Conservation (phyloP, 2,113 vertebrate genomes). For the Brevimyrus niger region DNA sequence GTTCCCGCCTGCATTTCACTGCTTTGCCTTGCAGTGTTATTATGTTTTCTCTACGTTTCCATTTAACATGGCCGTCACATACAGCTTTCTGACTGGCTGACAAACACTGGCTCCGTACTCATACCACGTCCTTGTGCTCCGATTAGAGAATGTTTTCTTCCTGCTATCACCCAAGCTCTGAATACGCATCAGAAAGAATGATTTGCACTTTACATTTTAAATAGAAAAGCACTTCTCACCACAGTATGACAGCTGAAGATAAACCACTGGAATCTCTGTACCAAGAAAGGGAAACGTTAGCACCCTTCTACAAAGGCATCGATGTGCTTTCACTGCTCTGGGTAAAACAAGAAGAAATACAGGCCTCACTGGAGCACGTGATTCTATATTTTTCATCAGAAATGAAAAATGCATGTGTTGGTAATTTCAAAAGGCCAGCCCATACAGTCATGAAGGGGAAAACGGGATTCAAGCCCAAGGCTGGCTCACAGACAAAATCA, state of each 20-base stretch:
- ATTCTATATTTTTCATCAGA: neutral
- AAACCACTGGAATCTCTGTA: neutral
- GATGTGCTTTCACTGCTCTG: neutral
- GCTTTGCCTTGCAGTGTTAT: neutral
- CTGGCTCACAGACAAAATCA: neutral
- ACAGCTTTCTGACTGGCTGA: neutral
- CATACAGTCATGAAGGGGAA: neutral
- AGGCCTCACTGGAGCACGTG: neutral
- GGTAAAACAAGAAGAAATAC: neutral
- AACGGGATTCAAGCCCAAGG: neutral
- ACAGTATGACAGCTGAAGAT: neutral
- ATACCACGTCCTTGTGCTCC: neutral
- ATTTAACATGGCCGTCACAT: neutral
- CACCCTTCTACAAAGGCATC: neutral
- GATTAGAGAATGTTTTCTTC: slow-evolving; percentile 1
- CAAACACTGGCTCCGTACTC: neutral
- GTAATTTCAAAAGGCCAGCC: neutral
- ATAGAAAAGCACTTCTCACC: neutral
- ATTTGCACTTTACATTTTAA: neutral
- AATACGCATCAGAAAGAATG: neutral
- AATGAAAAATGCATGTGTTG: neutral
- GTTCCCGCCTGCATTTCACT: neutral
- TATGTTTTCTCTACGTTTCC: neutral
- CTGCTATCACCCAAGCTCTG: neutral
- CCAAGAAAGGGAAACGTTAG: neutral